Conservation (phyloP, 1,140 invertebrate species). For the Apis florea region DNA sequence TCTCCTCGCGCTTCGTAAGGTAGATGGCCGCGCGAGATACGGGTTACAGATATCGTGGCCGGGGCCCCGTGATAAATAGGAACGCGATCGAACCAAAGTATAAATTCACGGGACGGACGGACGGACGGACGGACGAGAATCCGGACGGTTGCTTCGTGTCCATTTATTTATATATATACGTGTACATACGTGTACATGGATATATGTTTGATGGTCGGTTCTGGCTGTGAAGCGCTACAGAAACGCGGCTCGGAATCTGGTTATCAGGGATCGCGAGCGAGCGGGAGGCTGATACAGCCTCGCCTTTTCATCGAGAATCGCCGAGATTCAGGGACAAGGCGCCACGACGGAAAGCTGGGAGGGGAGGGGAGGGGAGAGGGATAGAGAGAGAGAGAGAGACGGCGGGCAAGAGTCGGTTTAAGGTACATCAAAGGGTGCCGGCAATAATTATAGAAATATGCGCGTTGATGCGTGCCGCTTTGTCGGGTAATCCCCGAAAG, state of each 20-base stretch:
- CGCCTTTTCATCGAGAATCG: slow-evolving; percentile 41
- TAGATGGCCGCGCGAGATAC: slow-evolving; percentile 12
- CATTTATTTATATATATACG: neutral
- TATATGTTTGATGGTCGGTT: slow-evolving; percentile 29
- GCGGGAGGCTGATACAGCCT: slow-evolving; percentile 46
- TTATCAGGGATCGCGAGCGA: slow-evolving; percentile 68
- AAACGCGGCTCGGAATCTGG: slow-evolving; percentile 65
- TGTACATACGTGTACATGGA: too few species aligned
- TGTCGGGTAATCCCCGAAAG: slow-evolving; percentile 68
- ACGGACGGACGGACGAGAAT: neutral
- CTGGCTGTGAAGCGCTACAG: slow-evolving; percentile 16
- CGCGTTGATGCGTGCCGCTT: slow-evolving; percentile 68
- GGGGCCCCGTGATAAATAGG: slow-evolving; percentile 18
- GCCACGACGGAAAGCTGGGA: neutral
- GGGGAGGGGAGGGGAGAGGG: slow-evolving; percentile 33
- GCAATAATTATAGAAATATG: slow-evolving; percentile 80
- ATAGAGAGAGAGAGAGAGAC: slow-evolving; percentile 34
- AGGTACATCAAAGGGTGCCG: slow-evolving; percentile 76
- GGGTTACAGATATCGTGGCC: slow-evolving; percentile 21
- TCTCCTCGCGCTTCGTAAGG: slow-evolving; percentile 21
- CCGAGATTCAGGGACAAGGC: slow-evolving; percentile 41
- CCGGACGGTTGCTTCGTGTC: too few species aligned
- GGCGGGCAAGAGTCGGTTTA: slow-evolving; percentile 51
- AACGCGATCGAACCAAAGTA: slow-evolving; percentile 20
- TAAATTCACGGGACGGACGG: slow-evolving; percentile 8